A percentile compares a stretch with the other conserved stretches of the same genome.
These are phyloP conservation scores for Ceriagrion tenellum DNA, from an alignment of 2,888 invertebrate species.

Conservation along the genomic window DNA sequence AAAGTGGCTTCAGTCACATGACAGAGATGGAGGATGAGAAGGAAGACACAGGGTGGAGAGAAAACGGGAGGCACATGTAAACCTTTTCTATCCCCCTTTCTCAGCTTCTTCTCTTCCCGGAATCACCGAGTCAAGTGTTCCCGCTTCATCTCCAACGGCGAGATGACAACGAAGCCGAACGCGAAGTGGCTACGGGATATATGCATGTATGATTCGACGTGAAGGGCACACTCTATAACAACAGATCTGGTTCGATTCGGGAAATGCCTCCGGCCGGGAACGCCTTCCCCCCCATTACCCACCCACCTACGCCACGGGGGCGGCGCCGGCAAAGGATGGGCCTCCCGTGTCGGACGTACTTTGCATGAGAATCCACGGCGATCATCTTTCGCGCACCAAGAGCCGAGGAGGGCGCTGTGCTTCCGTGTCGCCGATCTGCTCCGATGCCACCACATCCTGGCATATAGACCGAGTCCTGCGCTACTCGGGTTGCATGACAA, in stretches of 20 bases:
- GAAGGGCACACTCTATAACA: slow-evolving; percentile 12
- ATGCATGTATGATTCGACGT: neutral
- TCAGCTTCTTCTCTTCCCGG: neutral
- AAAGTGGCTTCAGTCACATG: neutral
- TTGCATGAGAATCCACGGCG: slow-evolving; percentile 17
- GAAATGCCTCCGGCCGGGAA: neutral
- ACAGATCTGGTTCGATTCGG: slow-evolving; percentile 14
- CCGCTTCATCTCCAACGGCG: neutral
- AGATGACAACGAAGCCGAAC: neutral
- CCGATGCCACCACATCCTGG: neutral
- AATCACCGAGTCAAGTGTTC: neutral
- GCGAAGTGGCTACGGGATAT: neutral
- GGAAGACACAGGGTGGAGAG: neutral
- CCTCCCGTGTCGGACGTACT: neutral
- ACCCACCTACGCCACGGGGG: too few species aligned
- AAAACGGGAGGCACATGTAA: neutral
- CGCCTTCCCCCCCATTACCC: neutral
- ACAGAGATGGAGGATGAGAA: neutral
- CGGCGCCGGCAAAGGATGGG: too few species aligned
- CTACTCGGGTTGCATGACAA: neutral
- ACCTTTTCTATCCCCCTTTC: neutral
- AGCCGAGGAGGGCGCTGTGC: neutral
- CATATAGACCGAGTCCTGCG: neutral
- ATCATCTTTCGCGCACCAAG: neutral
- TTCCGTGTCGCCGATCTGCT: neutral